phyloP scores from a whole-genome alignment of 2,888 invertebrate species.

The Phorcus lineatus region DNA sequence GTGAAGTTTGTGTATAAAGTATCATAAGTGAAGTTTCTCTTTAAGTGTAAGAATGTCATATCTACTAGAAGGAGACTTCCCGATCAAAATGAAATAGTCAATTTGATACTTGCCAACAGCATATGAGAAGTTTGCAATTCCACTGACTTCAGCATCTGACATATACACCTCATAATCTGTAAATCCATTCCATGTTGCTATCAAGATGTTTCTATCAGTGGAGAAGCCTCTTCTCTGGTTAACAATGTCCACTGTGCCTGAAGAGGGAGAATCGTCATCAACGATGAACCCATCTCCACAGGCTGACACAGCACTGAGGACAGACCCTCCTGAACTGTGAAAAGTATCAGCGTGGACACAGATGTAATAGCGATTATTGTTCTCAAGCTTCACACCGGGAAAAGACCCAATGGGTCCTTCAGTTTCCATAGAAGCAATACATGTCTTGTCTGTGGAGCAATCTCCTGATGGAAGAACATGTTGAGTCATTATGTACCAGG shows the following conservation, averaged over 20 bases:
- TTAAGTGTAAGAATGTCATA: too few species aligned
- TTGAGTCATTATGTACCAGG: conserved; percentile 26
- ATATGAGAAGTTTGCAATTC: conserved; percentile 28
- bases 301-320: neutral
- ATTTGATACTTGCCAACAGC: conserved; percentile 24
- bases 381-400: neutral
- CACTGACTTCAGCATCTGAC: neutral
- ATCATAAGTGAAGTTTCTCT: too few species aligned
- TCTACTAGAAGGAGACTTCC: too few species aligned
- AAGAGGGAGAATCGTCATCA: conserved; percentile 27
- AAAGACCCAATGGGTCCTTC: conserved; percentile 5
- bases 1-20: too few species aligned
- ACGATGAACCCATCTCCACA: conserved; percentile 36
- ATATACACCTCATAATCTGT: neutral
- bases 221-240: conserved; percentile 26
- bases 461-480: neutral
- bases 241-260: conserved; percentile 18
- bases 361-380: conserved; percentile 1
- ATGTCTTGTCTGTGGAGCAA: conserved; percentile 17
- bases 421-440: neutral
- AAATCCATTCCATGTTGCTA: conserved; percentile 25
- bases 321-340: neutral
- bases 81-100: too few species aligned
- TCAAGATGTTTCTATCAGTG: conserved; percentile 4
- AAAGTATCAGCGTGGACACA: neutral